A percentile compares a stretch with the other conserved stretches of the same genome.
phyloP scores from a whole-genome alignment of 2,113 vertebrate species.

The Formicarius rufipectus region DNA sequence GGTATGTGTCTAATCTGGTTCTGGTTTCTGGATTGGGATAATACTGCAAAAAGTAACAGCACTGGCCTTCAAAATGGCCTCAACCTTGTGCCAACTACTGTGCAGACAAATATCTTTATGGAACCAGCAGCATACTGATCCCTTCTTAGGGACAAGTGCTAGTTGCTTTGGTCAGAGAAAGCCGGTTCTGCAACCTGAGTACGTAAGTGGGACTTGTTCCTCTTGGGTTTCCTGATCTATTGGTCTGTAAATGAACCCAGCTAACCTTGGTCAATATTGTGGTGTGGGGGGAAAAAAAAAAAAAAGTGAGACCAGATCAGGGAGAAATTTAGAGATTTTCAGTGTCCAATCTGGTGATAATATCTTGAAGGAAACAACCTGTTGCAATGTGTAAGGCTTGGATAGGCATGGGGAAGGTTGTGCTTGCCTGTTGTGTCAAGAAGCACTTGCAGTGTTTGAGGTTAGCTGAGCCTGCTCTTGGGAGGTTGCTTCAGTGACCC shows the following conservation, averaged over 20 bases:
- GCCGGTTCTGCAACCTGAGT: neutral
- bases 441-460: neutral
- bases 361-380: neutral
- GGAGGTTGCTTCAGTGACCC: neutral
- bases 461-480: neutral
- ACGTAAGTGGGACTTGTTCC: neutral
- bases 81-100: neutral
- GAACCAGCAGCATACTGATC: neutral
- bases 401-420: neutral
- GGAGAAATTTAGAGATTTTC: neutral
- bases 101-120: neutral
- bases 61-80: neutral
- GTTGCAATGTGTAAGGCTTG: neutral
- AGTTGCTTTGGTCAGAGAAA: neutral
- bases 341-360: neutral
- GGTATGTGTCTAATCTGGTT: accelerated
- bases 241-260: neutral
- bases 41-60: neutral
- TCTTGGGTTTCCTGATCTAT: neutral
- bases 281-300: neutral
- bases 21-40: neutral
- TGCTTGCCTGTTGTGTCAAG: neutral
- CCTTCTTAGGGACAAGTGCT: neutral
- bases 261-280: neutral
- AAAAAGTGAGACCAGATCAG: neutral